These are phyloP conservation scores for Dicrostonyx torquatus DNA, from an alignment of 2,797 vertebrate species.

Conservation along the genomic window DNA sequence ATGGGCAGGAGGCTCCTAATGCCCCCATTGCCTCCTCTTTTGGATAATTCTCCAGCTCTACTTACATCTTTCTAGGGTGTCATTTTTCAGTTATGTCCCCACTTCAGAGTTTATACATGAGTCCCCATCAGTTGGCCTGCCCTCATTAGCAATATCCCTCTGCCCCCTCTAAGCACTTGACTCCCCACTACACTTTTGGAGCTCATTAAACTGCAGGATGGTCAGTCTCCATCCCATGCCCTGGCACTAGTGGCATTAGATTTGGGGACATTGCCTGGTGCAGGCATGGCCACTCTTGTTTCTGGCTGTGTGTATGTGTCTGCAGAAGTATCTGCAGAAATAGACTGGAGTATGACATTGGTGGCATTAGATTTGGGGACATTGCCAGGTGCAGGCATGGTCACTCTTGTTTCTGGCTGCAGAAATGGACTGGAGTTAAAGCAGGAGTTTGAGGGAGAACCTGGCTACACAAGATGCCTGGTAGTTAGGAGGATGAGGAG, in stretches of 20 bases:
- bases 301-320: background rate
- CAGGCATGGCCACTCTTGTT: background rate
- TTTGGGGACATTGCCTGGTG: background rate
- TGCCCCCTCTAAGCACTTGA: background rate
- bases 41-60: background rate
- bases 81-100: background rate
- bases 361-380: background rate
- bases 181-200: background rate
- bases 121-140: background rate
- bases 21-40: background rate
- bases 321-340: background rate
- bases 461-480: background rate
- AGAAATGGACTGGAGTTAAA: background rate
- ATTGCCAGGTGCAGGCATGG: background rate
- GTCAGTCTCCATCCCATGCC: background rate
- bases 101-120: background rate
- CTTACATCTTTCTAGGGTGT: background rate
- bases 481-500: slow-evolving; percentile 35
- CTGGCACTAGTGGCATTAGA: background rate
- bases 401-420: background rate
- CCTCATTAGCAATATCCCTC: background rate
- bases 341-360: background rate
- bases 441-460: background rate
- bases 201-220: background rate
- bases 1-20: background rate